Evolutionary conservation across 2,113 vertebrate species (phyloP).

Genomic region (Serinus canaria): DNA sequence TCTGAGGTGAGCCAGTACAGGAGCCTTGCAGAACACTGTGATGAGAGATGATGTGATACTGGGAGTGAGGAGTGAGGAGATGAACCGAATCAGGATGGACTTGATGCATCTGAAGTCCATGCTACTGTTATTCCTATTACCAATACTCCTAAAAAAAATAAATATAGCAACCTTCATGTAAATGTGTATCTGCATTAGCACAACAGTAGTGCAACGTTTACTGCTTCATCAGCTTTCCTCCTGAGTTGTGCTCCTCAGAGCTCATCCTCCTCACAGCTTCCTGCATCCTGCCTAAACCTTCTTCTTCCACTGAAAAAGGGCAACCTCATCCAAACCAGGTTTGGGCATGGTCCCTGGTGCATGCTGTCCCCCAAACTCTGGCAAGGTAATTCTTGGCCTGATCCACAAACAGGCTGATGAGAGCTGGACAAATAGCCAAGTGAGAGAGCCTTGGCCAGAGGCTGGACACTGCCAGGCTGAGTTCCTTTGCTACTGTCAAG

Average conservation of each 20-base stretch:
- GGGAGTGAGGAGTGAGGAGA: not conserved
- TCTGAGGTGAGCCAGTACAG: not conserved
- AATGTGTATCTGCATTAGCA: not conserved
- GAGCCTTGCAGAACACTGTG: not conserved
- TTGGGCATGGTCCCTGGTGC: not conserved
- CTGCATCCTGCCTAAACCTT: not conserved
- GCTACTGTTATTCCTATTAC: not conserved
- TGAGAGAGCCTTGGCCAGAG: not conserved
- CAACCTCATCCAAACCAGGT: not conserved
- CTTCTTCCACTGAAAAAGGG: not conserved
- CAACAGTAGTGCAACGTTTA: not conserved
- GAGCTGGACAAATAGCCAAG: not conserved
- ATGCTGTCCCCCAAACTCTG: not conserved
- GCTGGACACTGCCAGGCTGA: not conserved
- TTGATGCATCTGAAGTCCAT: not conserved
- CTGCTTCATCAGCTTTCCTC: not conserved
- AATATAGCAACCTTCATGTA: not conserved
- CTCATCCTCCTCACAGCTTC: not conserved
- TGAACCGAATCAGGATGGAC: not conserved
- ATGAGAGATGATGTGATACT: not conserved
- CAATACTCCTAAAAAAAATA: not conserved
- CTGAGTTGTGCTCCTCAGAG: not conserved
- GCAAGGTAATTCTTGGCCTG: not conserved
- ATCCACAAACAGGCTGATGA: not conserved
- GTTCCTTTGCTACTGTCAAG: not conserved